Base-by-base conservation (phyloP, 2,888 invertebrate species). In the Achlya flavicornis region DNA sequence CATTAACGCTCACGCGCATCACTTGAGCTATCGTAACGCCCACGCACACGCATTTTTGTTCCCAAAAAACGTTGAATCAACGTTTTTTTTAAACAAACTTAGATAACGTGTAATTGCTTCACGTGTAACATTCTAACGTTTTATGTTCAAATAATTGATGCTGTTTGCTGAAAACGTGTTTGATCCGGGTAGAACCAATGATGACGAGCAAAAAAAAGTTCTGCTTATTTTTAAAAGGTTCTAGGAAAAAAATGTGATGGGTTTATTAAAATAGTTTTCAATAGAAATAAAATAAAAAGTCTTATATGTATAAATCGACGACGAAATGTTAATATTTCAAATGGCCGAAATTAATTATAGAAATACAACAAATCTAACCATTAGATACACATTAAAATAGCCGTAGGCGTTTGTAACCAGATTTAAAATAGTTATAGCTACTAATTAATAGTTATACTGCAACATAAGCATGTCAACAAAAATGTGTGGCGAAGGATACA, bases 41-140 rank as follows among this genome's bases (percentile, higher is more conserved):
- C 86, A 91, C 90, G 81, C 85, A 53, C 79, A 84, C 78, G 80
- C 78, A 86, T 87, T 87, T 91, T 90, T 85, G 86, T 91, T 91
- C 87, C 83, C 86, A 90, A 90, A 91, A 91, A 85, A 83, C 72
- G 84, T 82, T 73, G 79, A 83, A 81, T 83, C 78, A 10, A 74
- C 81, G 80, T 82, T 88, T 89, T 89, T 87, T 83, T 85, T 86
- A 80, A 81, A 78, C 74, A 16, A 53, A 77, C 75, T 79, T 83
- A 81, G 86, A 86, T 80, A 84, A 84, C 80, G 76, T 75, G 88
- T 86, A 90, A 88, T 84, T 85, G 83, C 80, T 81, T 79, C 79
- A 81, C 82, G 79, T 82, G 83, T 82, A 16, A 53, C 76, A 67
- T 64, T 69, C 71, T 75, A 79, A 75, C 77, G 70, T 74, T 69